A percentile compares a stretch with the other conserved stretches of the same genome.
phyloP scores from a whole-genome alignment of 2,797 vertebrate genomes.

The Pitangus sulphuratus region DNA sequence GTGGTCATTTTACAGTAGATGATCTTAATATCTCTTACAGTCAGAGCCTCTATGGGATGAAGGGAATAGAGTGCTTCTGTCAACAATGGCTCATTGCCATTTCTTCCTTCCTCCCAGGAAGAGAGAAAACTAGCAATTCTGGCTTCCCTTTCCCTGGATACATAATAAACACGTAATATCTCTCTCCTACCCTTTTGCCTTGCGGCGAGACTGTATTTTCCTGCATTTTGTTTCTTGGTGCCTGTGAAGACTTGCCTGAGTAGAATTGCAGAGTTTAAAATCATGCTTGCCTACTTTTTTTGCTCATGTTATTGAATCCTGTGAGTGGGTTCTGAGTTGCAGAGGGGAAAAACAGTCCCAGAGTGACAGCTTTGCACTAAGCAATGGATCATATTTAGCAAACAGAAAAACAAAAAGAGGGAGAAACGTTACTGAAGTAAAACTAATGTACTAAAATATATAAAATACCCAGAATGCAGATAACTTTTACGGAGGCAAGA shows the following conservation, averaged over 20 bases:
- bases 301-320: not conserved
- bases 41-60: not conserved
- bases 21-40: not conserved
- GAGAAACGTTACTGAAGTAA: not conserved
- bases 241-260: not conserved
- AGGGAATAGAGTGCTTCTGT: conserved; percentile 24
- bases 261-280: not conserved
- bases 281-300: not conserved
- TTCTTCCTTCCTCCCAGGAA: conserved; percentile 58
- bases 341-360: not conserved
- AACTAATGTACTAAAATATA: not conserved
- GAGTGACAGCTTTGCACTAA: not conserved
- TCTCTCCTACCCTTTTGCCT: not conserved
- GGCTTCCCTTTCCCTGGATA: conserved; percentile 28
- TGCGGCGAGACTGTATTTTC: not conserved
- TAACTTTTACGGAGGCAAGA: not conserved
- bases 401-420: not conserved
- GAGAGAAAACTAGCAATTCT: conserved; percentile 34
- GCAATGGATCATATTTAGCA: not conserved
- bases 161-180: not conserved
- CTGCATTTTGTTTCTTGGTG: not conserved
- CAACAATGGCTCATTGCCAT: conserved; percentile 27
- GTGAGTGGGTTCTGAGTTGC: not conserved
- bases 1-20: not conserved
- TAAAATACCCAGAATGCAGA: not conserved